Evolutionary conservation across 1,140 invertebrate species (phyloP).

Genomic region (Trichogramma pretiosum): DNA sequence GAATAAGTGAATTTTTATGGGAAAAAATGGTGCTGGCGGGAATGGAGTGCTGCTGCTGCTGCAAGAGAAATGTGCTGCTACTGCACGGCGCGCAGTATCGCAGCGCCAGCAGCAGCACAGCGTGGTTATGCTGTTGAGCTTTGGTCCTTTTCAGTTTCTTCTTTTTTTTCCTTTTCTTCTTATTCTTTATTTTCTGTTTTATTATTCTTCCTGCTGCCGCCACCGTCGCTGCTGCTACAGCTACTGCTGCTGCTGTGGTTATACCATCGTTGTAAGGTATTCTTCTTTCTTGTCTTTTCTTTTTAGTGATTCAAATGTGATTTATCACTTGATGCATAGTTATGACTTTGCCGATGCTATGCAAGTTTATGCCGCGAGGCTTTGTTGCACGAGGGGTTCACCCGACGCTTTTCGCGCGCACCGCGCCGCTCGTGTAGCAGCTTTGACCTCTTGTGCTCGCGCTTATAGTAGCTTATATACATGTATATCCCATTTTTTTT

Average conservation of each 20-base stretch:
- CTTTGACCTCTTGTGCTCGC: too few species aligned
- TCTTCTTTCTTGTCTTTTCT: background rate
- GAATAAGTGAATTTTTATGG: slow-evolving; percentile 17
- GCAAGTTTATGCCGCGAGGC: too few species aligned
- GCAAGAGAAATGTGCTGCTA: too few species aligned
- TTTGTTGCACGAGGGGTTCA: too few species aligned
- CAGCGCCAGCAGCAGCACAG: background rate
- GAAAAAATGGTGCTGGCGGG: slow-evolving; percentile 2
- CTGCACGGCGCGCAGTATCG: too few species aligned
- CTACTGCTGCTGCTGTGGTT: background rate
- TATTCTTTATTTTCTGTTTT: slow-evolving; percentile 3
- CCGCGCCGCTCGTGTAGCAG: too few species aligned
- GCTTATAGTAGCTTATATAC: too few species aligned
- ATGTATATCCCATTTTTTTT: too few species aligned
- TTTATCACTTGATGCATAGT: slow-evolving; percentile 1
- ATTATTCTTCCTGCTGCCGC: background rate
- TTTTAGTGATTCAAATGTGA: slow-evolving; percentile 7
- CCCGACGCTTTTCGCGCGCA: too few species aligned
- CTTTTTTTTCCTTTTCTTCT: too few species aligned
- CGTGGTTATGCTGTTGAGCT: slow-evolving; percentile 25
- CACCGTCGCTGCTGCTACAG: background rate
- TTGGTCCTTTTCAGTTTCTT: too few species aligned
- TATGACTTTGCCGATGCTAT: background rate
- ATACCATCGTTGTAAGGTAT: background rate
- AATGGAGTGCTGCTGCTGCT: too few species aligned